Conservation (phyloP, 2,797 vertebrate genomes). For the Macroramphosus scolopax region DNA sequence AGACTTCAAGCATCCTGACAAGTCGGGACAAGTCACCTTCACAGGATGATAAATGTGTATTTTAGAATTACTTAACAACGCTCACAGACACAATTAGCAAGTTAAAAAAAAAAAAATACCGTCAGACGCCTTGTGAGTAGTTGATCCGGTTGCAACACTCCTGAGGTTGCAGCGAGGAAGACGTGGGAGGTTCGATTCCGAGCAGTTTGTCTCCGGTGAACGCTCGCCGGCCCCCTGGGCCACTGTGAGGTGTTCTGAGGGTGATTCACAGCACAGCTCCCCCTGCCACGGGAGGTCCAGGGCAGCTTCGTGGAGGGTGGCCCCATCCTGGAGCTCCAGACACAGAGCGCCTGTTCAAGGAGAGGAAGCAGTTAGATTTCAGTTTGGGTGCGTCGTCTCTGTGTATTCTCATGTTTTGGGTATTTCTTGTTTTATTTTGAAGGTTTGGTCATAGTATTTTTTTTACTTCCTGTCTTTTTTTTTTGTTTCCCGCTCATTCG, state of each 20-base stretch:
- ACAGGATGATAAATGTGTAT: too few species aligned
- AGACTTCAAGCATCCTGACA: too few species aligned
- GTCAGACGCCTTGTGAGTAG: not conserved
- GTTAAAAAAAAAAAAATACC: constrained; percentile 24
- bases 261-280: constrained; percentile 74
- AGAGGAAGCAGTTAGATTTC: not conserved
- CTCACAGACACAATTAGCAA: constrained; percentile 1
- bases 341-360: constrained; percentile 50
- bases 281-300: constrained; percentile 70
- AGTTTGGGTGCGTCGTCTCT: too few species aligned
- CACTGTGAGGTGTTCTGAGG: constrained; percentile 10
- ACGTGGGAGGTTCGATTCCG: constrained; percentile 34
- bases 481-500: too few species aligned
- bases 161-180: constrained; percentile 47
- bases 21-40: too few species aligned
- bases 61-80: too few species aligned
- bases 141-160: constrained; percentile 6
- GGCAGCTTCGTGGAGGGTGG: constrained; percentile 14
- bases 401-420: too few species aligned
- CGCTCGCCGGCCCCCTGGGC: constrained; percentile 3
- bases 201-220: constrained; percentile 4
- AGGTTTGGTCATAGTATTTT: too few species aligned
- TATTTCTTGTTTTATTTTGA: too few species aligned
- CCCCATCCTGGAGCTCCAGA: constrained; percentile 12
- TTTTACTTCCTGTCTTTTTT: too few species aligned